Conservation (phyloP, 2,113 vertebrate species). For the Passer domesticus region DNA sequence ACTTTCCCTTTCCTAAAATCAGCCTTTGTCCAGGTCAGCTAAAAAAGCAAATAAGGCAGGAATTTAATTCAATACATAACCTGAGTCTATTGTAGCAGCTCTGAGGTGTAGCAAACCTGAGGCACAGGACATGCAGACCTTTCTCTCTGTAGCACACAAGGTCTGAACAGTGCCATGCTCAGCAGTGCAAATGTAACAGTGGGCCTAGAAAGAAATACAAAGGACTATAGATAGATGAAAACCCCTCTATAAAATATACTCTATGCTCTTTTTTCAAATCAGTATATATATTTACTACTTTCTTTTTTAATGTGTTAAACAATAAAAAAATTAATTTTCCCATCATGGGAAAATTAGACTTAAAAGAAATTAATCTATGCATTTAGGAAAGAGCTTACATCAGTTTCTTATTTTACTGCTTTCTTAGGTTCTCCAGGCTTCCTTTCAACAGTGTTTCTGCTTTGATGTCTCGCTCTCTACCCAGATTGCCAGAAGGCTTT, state of each 20-base stretch:
- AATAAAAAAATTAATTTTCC: conserved; percentile 42
- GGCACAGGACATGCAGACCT: background rate
- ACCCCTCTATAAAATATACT: background rate
- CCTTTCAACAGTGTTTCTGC: background rate
- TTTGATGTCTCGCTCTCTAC: conserved; percentile 31
- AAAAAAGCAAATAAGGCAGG: background rate
- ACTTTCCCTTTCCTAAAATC: background rate
- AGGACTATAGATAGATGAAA: background rate
- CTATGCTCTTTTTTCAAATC: background rate
- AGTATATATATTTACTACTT: background rate
- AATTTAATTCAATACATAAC: background rate
- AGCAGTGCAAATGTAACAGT: background rate
- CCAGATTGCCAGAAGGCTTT: conserved; percentile 21
- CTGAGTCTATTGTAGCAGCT: background rate
- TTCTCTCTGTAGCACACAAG: background rate
- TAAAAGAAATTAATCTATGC: background rate
- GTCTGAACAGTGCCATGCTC: background rate
- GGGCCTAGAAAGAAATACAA: background rate
- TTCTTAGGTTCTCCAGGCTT: background rate
- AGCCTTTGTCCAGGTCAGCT: background rate
- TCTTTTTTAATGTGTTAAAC: conserved; percentile 38
- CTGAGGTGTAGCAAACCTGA: background rate
- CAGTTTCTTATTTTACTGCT: background rate
- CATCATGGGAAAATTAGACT: background rate
- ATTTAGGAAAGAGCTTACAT: background rate